Evolutionary conservation across 2,888 invertebrate species (phyloP).

Genomic region (Acanthosoma haemorrhoidale): DNA sequence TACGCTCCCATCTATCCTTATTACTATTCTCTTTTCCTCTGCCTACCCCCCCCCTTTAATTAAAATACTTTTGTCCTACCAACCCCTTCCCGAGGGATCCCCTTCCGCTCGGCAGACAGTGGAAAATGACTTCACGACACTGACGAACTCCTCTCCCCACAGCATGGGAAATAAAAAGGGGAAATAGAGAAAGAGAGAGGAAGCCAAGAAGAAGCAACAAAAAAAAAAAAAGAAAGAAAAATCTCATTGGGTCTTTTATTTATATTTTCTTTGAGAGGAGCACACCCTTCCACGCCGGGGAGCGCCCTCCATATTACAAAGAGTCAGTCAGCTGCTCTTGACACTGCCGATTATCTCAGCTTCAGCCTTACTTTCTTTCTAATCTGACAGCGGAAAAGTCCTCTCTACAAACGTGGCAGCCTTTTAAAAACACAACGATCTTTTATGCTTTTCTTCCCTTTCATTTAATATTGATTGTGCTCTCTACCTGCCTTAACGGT

Average conservation of each 20-base stretch:
- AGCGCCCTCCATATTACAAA: too few species aligned
- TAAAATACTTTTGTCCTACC: conserved; percentile 12
- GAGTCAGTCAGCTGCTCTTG: conserved; percentile 2
- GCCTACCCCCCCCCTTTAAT: neutral
- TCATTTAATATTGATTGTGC: too few species aligned
- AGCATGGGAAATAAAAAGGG: neutral
- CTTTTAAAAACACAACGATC: neutral
- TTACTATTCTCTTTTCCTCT: neutral
- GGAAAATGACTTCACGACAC: neutral
- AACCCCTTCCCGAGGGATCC: neutral
- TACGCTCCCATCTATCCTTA: neutral
- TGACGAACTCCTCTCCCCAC: neutral
- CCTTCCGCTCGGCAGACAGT: conserved; percentile 2
- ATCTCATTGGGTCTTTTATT: conserved; percentile 10
- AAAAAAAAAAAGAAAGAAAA: neutral
- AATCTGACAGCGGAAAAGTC: conserved; percentile 4
- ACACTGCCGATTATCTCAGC: conserved; percentile 5
- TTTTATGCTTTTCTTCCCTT: neutral
- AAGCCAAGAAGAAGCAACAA: neutral
- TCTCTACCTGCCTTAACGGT: too few species aligned
- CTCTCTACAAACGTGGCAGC: neutral
- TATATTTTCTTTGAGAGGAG: conserved; percentile 5
- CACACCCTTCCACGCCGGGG: too few species aligned
- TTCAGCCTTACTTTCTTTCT: neutral
- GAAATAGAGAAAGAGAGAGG: neutral